phyloP scores from a whole-genome alignment of 2,888 invertebrate genomes.

The Hirtodrosophila confusa region DNA sequence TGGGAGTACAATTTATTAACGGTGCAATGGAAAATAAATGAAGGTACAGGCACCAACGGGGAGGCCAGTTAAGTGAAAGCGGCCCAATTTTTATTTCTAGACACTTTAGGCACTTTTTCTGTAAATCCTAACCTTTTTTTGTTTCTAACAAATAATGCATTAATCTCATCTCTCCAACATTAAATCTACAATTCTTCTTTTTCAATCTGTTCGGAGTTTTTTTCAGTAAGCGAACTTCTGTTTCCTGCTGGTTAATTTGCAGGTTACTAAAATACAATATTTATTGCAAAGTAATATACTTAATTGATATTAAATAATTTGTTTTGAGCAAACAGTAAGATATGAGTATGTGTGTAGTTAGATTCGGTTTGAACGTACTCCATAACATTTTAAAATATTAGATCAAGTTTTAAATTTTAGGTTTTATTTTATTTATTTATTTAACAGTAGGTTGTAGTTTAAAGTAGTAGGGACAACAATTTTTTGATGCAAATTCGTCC shows the following conservation, averaged over 20 bases:
- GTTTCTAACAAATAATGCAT: conserved; percentile 17
- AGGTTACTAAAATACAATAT: neutral
- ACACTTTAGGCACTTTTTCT: conserved; percentile 6
- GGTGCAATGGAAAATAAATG: conserved; percentile 42
- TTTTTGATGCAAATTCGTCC: too few species aligned
- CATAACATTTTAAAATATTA: too few species aligned
- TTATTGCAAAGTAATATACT: neutral
- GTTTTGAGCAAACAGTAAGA: too few species aligned
- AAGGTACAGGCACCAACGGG: conserved; percentile 30
- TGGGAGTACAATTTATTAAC: conserved; percentile 64
- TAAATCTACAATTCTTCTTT: conserved; percentile 16
- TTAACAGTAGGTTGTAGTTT: too few species aligned
- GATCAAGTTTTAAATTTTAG: too few species aligned
- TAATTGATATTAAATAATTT: too few species aligned
- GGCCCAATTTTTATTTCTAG: conserved; percentile 30
- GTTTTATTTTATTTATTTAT: too few species aligned
- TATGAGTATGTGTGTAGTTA: too few species aligned
- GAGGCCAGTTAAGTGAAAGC: conserved; percentile 24
- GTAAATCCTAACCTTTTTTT: neutral
- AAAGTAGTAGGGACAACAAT: too few species aligned
- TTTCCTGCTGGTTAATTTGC: neutral
- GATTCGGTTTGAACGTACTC: too few species aligned
- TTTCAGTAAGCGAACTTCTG: conserved; percentile 7
- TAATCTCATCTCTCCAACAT: conserved; percentile 22
- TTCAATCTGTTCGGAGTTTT: conserved; percentile 17